Base-by-base conservation (phyloP, 2,113 vertebrate genomes). In the Phylloscopus trochilus region DNA sequence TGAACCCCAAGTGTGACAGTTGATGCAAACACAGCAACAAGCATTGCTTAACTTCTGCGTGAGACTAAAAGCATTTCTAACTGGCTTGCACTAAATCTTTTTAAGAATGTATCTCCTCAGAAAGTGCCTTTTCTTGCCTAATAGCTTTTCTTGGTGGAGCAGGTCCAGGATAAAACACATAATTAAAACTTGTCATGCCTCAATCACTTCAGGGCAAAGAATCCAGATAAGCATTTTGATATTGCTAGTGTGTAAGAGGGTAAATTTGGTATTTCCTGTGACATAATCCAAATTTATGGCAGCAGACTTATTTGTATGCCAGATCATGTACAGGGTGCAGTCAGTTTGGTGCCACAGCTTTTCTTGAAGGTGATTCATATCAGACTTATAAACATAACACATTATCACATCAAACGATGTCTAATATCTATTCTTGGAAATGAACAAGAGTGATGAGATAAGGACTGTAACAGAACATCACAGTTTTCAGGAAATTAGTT, bases 341-440 rank as follows among this genome's bases (percentile, higher is more conserved):
- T 78, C 85, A 90, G 18, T 79, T 64, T 84, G 77, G 74, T 96
- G 92, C 93, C 92, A 83, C 64, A 60, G 72, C 41, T 96, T 90
- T 92, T 81, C 64, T 64, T 66, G 68, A 89, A 89, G 60, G 39
- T 94, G 92, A 96, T 93, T 96, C 83, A 89, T 94, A 90, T 94
- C 88, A 90, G 80, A 47, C 69, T 75, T 93, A 81, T 9, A 90
- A 88, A 83, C 76, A 81, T 59, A 96, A 64, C 49, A 75, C 16
- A 62, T 80, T 95, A 87, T 94, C 92, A 96, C 72, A 93, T 94
- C 96, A 94, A 85, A 91, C 33, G 6, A 69, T 81, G 76, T 85
- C 55, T 96, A 75, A 52, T 90, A 60, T 53, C 74, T 93, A 2
- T 94, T 95, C 95, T 77, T 96, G 89, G 96, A 97, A 97, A 91